Conservation (phyloP, 2,888 invertebrate species). For the Heliconius sara region DNA sequence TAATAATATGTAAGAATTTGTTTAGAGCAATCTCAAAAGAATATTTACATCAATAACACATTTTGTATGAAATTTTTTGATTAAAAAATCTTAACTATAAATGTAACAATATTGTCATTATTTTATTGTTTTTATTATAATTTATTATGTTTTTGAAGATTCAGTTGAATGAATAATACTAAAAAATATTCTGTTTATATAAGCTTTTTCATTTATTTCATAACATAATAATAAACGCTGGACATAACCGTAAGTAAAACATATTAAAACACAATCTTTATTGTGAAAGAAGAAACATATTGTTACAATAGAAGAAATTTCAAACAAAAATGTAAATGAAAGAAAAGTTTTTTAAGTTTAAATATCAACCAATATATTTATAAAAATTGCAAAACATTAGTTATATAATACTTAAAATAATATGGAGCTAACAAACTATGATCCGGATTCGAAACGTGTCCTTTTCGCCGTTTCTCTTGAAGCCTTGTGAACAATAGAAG, state of each 20-base stretch:
- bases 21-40: no score
- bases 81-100: not conserved
- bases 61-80: no score
- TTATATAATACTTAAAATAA: no score
- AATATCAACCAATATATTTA: not conserved
- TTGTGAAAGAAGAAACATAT: no score
- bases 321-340: no score
- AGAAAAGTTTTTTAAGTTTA: no score
- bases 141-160: not conserved
- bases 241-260: not conserved
- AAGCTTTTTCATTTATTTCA: not conserved
- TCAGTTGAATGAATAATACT: not conserved
- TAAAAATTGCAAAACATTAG: conserved; percentile 2
- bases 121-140: no score
- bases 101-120: not conserved
- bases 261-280: no score
- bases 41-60: no score
- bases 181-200: not conserved
- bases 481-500: conserved; percentile 93
- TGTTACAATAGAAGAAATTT: not conserved
- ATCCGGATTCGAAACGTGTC: conserved; percentile 64
- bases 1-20: no score
- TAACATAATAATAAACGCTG: no score
- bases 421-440: conserved; percentile 36
- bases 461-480: conserved; percentile 91